Percentiles rank a stretch among this genome's conserved stretches.
Evolutionary conservation across 2,888 invertebrate species (phyloP).

Genomic region (Ceraclea dissimilis): DNA sequence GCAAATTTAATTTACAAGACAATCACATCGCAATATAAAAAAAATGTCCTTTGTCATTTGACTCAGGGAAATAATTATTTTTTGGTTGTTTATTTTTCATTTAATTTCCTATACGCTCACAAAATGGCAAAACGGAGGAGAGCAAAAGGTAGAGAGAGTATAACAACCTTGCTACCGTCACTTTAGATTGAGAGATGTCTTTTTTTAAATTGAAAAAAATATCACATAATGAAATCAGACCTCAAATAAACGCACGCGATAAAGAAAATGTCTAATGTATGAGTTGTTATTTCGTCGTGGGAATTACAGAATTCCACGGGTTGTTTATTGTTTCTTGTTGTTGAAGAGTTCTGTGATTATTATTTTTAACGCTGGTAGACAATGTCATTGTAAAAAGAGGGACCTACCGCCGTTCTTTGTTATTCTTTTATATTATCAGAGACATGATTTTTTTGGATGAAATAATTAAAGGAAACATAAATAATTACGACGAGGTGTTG

Average conservation of each 20-base stretch:
- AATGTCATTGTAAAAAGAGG: not conserved
- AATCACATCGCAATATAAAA: too few species aligned
- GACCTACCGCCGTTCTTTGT: not conserved
- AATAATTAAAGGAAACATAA: constrained; percentile 2
- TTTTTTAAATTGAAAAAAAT: constrained; percentile 2
- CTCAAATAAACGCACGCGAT: not conserved
- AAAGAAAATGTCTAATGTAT: not conserved
- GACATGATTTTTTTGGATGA: not conserved
- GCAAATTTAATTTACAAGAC: too few species aligned
- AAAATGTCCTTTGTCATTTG: too few species aligned
- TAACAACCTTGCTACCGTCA: too few species aligned
- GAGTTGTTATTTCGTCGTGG: not conserved
- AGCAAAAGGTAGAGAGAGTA: too few species aligned
- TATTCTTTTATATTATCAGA: not conserved
- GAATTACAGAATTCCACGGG: not conserved
- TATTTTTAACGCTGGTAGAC: not conserved
- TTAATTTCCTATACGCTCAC: too few species aligned
- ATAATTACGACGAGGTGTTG: not conserved
- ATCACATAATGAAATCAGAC: constrained; percentile 1
- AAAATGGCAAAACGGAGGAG: too few species aligned
- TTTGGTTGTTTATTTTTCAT: too few species aligned
- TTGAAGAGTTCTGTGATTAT: not conserved
- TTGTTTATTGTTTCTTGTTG: too few species aligned
- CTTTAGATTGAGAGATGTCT: not conserved
- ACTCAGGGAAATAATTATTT: too few species aligned